Base-by-base conservation (phyloP, 1,140 invertebrate genomes). In the Drosophila carrolli region DNA sequence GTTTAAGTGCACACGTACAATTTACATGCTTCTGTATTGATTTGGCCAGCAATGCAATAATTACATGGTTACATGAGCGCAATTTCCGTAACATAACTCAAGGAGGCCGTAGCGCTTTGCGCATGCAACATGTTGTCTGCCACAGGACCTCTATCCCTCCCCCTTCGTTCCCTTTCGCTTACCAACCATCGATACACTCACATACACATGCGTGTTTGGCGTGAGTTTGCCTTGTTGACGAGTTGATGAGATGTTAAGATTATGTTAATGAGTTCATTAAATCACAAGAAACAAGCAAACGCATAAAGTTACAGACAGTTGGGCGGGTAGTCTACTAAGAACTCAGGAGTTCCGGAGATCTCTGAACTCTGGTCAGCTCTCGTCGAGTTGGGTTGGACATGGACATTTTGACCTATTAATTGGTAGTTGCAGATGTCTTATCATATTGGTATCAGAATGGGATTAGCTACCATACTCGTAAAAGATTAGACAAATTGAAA, bases 231-330 rank as follows among this genome's bases (percentile, higher is more conserved):
- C 84, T 77, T 77, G 80, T 83, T 76, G 50, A 80, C 67, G 62
- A 84, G 62, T 80, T 88, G 84, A 89, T 89, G 84, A 80, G 80
- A 89, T 84, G 77, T 84, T 84, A 89, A 88, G 84, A 88, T 88
- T 88, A 88, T 88, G 84, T 84, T 88, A 88, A 88, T 89, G 80
- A 88, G 84, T 84, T 88, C 80, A 88, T 88, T 89, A 89, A 89
- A 83, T 84, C 84, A 88, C 76, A 72, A 78, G 68, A 47, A 70
- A 73, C 83, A 83, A 68, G 67, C 63, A 71, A 16, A 38, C 55
- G 55, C 54, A 78, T 60, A 54, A 38, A 78, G 76, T 65, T 54
- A 62, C 51, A 61, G 51, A 57, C 53, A 67, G 35, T n/a, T 23
- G 38, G 41, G 27, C 48, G 50, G 67, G n/a, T 38, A 67, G 72